Evolutionary conservation across 2,113 vertebrate genomes (phyloP).

Genomic region (Oreotrochilus melanogaster): DNA sequence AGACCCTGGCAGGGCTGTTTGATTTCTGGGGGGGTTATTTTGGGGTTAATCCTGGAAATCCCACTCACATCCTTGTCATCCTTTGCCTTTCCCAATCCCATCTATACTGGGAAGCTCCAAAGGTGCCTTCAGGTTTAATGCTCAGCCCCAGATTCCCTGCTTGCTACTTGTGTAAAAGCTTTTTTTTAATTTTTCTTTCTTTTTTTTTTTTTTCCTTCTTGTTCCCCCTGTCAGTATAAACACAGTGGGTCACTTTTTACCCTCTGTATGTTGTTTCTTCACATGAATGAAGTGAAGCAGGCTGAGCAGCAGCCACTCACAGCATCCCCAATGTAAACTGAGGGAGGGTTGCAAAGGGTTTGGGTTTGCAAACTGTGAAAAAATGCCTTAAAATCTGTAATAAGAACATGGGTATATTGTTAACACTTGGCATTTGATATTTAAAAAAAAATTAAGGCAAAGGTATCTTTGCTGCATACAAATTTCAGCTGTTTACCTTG

Average conservation of each 20-base stretch:
- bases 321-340: constrained; percentile 52
- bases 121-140: background rate
- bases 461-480: background rate
- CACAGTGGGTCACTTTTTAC: constrained; percentile 67
- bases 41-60: background rate
- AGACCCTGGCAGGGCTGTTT: background rate
- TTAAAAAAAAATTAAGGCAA: background rate
- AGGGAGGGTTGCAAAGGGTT: constrained; percentile 16
- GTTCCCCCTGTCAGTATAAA: constrained; percentile 24
- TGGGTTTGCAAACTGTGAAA: constrained; percentile 64
- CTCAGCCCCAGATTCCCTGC: background rate
- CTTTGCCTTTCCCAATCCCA: background rate
- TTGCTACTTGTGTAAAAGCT: background rate
- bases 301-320: constrained; percentile 37
- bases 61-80: background rate
- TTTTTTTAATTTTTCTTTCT: background rate
- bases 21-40: background rate
- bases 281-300: constrained; percentile 63
- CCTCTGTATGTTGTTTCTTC: constrained; percentile 72
- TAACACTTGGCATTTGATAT: constrained; percentile 16
- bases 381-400: background rate
- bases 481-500: constrained; percentile 30
- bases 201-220: no score
- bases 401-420: background rate
- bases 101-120: background rate